Conservation (phyloP, 2,113 vertebrate genomes). For the Litocranius walleri region DNA sequence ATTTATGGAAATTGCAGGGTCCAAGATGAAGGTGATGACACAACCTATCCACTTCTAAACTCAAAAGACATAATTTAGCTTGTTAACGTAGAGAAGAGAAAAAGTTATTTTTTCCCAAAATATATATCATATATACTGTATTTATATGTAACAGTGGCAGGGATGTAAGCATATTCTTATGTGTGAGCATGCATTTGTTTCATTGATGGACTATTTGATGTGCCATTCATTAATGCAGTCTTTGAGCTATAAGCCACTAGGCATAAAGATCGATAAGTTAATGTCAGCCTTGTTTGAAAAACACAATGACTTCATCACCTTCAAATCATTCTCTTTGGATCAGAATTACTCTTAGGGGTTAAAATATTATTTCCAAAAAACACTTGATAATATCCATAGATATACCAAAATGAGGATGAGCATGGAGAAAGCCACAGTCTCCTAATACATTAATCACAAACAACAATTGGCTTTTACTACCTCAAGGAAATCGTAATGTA, state of each 20-base stretch:
- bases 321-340: background rate
- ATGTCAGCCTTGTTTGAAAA: background rate
- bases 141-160: background rate
- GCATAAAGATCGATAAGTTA: background rate
- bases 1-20: background rate
- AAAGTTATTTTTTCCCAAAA: background rate
- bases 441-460: background rate
- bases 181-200: background rate
- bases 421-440: background rate
- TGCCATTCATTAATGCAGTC: background rate
- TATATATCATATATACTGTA: background rate
- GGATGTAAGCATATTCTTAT: too few relatives aligned
- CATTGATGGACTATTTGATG: background rate
- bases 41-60: background rate
- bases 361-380: background rate
- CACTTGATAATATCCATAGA: background rate
- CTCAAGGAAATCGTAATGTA: background rate
- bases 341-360: background rate
- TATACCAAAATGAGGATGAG: background rate
- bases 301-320: background rate
- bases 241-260: background rate
- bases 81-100: background rate
- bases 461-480: background rate
- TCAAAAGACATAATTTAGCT: background rate
- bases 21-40: background rate